Evolutionary conservation across 2,113 vertebrate genomes (phyloP), one percentile per base, ranked within the genome.

Genomic region (Plecotus auritus): DNA sequence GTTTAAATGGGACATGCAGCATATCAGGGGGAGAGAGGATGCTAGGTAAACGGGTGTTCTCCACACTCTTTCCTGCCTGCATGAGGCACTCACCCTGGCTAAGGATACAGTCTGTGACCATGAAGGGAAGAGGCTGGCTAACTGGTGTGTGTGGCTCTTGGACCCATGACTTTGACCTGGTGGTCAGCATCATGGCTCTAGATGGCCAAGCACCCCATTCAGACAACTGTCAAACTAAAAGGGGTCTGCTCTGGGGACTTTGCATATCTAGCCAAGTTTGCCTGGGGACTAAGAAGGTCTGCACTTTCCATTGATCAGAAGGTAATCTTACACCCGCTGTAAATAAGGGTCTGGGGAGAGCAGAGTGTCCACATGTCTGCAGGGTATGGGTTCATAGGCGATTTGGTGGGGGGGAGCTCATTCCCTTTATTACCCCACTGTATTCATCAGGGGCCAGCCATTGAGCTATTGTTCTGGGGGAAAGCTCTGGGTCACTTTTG

Each of bases 401-500:
- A 82, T 30, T 72, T 67, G 74, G 66, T 20, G 9, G 54, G 74
- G 59, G 23, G 9, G 54, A 74, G 22, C 30, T n/a, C 8, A 28
- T 72, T 45, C 49, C 40, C 69, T 49, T 26, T 16, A 37, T 30
- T 47, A 35, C 7, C 69, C 28, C 2, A 49, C 59, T 84, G 32
- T 69, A 66, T 47, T 80, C 54, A 73, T 59, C 23, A 37, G 94
- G 37, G 82, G 69, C 42, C 76, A 81, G 54, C 47, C 1, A 0
- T 0, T 0, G 7, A 95, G 73, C 0, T 4, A n/a, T 40, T 32
- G 93, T 95, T 64, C 4, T 83, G 9, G 0, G 14, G 97, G 92
- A 97, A 97, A 14, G 37, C 95, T 96, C 88, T 67, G 5, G 98
- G 98, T 98, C 97, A 98, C 95, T 98, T 95, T 97, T 93, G 76